Conservation (phyloP, 64 coral and sea anemone genomes). For the Catalaphyllia jardinei region DNA sequence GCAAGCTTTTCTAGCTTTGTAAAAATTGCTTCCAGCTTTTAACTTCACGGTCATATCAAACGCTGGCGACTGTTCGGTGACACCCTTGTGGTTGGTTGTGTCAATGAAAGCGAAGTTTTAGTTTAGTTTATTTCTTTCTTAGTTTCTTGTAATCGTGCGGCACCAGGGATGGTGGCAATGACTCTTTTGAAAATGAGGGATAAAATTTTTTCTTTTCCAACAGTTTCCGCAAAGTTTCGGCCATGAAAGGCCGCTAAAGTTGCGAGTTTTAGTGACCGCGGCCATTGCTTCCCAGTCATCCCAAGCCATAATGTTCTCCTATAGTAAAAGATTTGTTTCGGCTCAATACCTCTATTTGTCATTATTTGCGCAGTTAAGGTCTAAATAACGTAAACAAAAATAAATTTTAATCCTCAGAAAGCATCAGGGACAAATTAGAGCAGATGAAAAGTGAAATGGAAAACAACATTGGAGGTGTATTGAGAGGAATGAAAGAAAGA, state of each 20-base stretch:
- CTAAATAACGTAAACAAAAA: neutral
- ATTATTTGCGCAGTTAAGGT: neutral
- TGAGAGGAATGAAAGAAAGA: neutral
- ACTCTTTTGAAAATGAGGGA: neutral
- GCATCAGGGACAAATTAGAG: neutral
- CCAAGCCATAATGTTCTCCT: too few relatives aligned
- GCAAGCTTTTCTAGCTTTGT: neutral
- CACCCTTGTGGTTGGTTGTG: too few relatives aligned
- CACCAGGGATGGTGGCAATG: neutral
- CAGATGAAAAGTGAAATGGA: neutral
- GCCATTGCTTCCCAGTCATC: neutral
- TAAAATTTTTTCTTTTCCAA: neutral
- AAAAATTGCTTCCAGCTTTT: too few relatives aligned
- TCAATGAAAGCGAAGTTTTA: too few relatives aligned
- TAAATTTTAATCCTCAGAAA: neutral
- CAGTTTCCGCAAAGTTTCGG: neutral
- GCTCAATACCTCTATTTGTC: too few relatives aligned
- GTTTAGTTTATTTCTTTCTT: too few relatives aligned
- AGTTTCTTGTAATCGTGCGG: too few relatives aligned
- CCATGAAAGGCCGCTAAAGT: neutral
- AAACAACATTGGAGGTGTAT: neutral
- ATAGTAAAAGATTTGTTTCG: too few relatives aligned
- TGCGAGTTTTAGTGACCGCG: neutral
- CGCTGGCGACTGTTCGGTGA: too few relatives aligned
- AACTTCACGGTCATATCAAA: too few relatives aligned